phyloP scores from a whole-genome alignment of 2,888 invertebrate species.

The Synanthedon myopaeformis region DNA sequence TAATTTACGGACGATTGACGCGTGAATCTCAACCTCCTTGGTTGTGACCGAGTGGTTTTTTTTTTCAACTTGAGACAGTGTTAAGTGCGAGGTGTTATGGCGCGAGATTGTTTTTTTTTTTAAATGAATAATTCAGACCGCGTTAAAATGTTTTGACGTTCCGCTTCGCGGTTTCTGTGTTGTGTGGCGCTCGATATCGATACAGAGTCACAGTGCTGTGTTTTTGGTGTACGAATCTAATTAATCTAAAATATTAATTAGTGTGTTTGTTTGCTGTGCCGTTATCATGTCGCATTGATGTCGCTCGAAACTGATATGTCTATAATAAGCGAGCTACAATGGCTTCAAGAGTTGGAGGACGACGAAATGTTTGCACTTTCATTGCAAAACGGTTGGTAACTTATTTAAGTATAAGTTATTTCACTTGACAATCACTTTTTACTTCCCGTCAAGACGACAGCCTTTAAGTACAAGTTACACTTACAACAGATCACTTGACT shows the following conservation, averaged over 20 bases:
- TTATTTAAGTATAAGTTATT: neutral
- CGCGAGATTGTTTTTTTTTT: slow-evolving; percentile 23
- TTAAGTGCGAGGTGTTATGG: slow-evolving; percentile 17
- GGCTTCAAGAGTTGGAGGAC: slow-evolving; percentile 63
- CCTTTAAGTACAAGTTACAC: slow-evolving; percentile 7
- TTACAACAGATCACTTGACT: too few relatives aligned
- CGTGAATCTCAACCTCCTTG: slow-evolving; percentile 13
- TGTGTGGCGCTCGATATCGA: slow-evolving; percentile 36
- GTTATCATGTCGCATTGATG: slow-evolving; percentile 56
- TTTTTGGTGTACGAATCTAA: slow-evolving; percentile 16
- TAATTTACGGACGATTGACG: slow-evolving; percentile 23
- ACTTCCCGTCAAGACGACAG: slow-evolving; percentile 8
- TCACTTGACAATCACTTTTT: slow-evolving; percentile 7
- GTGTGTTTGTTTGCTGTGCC: slow-evolving; percentile 31
- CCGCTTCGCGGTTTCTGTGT: slow-evolving; percentile 31
- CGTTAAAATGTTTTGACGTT: slow-evolving; percentile 35
- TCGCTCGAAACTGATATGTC: slow-evolving; percentile 63
- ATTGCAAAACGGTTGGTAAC: slow-evolving; percentile 60
- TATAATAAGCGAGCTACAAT: slow-evolving; percentile 62
- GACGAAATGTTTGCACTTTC: slow-evolving; percentile 62
- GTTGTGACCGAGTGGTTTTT: slow-evolving; percentile 1
- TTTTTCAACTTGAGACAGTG: neutral
- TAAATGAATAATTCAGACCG: slow-evolving; percentile 26
- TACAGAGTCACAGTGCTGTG: slow-evolving; percentile 23
- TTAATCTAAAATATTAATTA: slow-evolving; percentile 11